Base-by-base conservation (phyloP, 2,888 invertebrate genomes). In the Heteropelma amictum region DNA sequence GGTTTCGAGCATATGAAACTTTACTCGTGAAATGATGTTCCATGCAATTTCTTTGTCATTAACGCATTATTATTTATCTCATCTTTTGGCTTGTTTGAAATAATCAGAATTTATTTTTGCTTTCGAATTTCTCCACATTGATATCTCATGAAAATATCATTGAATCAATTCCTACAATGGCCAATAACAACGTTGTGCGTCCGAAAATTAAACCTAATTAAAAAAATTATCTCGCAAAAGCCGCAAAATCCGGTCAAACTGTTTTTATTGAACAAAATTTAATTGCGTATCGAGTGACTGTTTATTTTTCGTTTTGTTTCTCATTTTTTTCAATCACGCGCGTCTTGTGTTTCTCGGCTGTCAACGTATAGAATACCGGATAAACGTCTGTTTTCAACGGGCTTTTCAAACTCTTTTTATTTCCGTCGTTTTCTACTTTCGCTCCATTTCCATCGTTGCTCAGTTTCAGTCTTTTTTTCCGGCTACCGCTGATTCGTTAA, bases 401-500 rank as follows among this genome's bases (percentile, higher is more conserved):
- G n/a, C 49, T 19, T 47, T 63, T 14, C 19, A 40, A 61, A 49
- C 49, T 49, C 38, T 68, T 72, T 64, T 56, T 56, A 64, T 51
- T 64, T 49, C 49, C 53, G 64, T 42, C 30, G 33, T 65, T 60
- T 26, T 21, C 21, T 17, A 26, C 45, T 28, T 47, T 30, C 60
- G 19, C 38, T 74, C 33, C 4, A 35, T 70, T 64, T 70, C 40
- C 56, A 42, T 23, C 49, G 30, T 56, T 14, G n/a, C 38, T 2
- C 23, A 6, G 58, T 49, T 14, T 26, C 33, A n/a, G 26, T 7
- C 28, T 38, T 47, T 17, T 45, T 58, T 56, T 42, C 51, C 51
- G 4, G 30, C 40, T 60, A 58, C 58, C 53, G 64, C 58, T 64
- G 71, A 76, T 63, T 72, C 76, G 72, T 68, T 72, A 64, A 76